Evolutionary conservation across 2,888 invertebrate genomes (phyloP).

Genomic region (Hermaeophaga mercurialis): DNA sequence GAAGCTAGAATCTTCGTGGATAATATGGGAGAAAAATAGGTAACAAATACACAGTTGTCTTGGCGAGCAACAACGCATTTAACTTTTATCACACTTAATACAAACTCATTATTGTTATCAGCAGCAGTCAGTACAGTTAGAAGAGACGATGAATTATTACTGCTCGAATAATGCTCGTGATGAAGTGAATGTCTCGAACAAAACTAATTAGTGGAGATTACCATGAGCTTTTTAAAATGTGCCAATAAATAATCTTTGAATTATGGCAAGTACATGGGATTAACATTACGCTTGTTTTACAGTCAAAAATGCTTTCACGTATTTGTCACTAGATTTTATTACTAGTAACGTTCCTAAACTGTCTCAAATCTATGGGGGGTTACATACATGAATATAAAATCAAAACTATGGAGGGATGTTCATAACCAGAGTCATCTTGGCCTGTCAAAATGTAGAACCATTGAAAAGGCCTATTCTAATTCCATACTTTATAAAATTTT

Average conservation of each 20-base stretch:
- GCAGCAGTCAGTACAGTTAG: background rate
- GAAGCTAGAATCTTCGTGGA: background rate
- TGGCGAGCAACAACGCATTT: background rate
- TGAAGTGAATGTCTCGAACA: too few relatives aligned
- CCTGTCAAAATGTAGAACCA: slow-evolving; percentile 86
- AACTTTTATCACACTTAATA: background rate
- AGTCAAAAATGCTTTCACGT: too few relatives aligned
- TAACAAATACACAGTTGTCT: background rate
- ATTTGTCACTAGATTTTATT: too few relatives aligned
- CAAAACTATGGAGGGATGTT: slow-evolving; percentile 74
- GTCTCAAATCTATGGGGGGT: too few relatives aligned
- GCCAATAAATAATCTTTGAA: too few relatives aligned
- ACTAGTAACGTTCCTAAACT: too few relatives aligned
- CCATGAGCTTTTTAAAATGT: too few relatives aligned
- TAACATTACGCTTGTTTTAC: too few relatives aligned
- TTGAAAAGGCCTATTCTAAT: slow-evolving; percentile 91
- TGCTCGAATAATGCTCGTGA: background rate
- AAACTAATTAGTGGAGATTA: too few relatives aligned
- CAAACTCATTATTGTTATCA: background rate
- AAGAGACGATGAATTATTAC: background rate
- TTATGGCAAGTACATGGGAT: too few relatives aligned
- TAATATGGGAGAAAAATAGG: background rate
- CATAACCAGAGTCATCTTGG: slow-evolving; percentile 70
- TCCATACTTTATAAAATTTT: slow-evolving; percentile 97
- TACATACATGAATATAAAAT: too few relatives aligned